Percentiles rank a stretch among this genome's conserved stretches.
phyloP scores from a whole-genome alignment of 2,113 vertebrate species.

The Indicator maculatus region DNA sequence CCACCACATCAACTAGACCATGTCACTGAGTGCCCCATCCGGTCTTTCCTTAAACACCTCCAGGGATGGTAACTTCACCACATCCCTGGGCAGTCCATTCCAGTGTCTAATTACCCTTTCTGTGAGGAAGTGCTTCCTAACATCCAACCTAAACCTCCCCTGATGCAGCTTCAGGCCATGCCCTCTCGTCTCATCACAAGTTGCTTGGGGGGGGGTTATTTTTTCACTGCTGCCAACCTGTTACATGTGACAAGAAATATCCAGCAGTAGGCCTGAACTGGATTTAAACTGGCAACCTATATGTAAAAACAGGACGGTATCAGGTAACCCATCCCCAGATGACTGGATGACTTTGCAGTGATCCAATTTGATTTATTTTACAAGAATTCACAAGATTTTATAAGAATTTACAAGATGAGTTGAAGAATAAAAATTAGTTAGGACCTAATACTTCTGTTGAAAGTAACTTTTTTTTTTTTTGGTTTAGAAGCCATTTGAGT shows the following conservation, averaged over 20 bases:
- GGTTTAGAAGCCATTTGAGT: neutral
- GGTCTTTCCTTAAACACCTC: too few relatives aligned
- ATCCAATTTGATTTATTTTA: constrained; percentile 29
- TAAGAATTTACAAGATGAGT: constrained; percentile 4
- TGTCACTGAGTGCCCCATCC: too few relatives aligned
- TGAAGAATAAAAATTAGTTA: neutral
- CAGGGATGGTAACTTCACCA: too few relatives aligned
- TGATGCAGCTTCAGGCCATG: too few relatives aligned
- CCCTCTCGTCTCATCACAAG: too few relatives aligned
- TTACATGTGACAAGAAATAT: neutral
- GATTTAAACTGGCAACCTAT: neutral
- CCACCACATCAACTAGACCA: too few relatives aligned
- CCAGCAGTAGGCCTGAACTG: neutral
- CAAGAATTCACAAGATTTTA: neutral
- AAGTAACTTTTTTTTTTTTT: neutral
- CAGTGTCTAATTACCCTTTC: too few relatives aligned
- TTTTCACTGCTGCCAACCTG: neutral
- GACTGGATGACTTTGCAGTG: neutral
- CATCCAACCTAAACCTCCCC: too few relatives aligned
- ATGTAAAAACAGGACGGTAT: neutral
- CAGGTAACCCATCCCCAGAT: neutral
- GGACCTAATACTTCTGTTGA: neutral
- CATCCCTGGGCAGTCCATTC: too few relatives aligned
- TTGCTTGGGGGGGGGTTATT: neutral
- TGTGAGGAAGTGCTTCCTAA: too few relatives aligned